Conservation (phyloP, 2,888 invertebrate genomes). For the Synergus japonicus region DNA sequence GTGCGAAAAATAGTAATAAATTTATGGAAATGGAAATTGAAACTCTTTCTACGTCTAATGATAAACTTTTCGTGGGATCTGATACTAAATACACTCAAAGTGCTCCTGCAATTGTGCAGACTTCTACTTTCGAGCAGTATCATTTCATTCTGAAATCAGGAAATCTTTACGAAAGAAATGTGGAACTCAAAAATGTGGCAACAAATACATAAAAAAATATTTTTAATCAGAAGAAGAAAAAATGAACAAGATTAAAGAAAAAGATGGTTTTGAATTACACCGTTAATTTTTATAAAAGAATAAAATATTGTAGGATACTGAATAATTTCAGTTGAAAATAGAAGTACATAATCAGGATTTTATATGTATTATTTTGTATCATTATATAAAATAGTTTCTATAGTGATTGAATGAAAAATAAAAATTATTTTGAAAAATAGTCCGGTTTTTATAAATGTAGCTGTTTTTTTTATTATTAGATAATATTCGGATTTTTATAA, state of each 20-base stretch:
- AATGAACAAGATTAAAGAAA: not conserved
- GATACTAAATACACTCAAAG: conserved; percentile 51
- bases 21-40: conserved; percentile 26
- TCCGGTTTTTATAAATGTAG: not conserved
- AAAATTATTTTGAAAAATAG: not conserved
- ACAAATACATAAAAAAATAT: conserved; percentile 50
- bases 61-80: conserved; percentile 37
- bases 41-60: conserved; percentile 17
- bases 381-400: not conserved
- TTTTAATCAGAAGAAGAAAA: not conserved
- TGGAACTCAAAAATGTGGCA: conserved; percentile 50
- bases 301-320: not conserved
- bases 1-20: conserved; percentile 46
- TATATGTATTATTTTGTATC: not conserved
- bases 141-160: conserved; percentile 41
- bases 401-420: not conserved
- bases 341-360: not conserved
- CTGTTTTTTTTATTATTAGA: too few species aligned
- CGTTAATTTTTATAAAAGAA: not conserved
- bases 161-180: conserved; percentile 44
- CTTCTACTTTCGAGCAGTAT: conserved; percentile 50
- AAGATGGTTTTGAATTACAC: too few species aligned
- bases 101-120: conserved; percentile 58
- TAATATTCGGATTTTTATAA: too few species aligned
- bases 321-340: not conserved